Conservation (phyloP, 2,113 vertebrate genomes). For the Shinisaurus crocodilurus region DNA sequence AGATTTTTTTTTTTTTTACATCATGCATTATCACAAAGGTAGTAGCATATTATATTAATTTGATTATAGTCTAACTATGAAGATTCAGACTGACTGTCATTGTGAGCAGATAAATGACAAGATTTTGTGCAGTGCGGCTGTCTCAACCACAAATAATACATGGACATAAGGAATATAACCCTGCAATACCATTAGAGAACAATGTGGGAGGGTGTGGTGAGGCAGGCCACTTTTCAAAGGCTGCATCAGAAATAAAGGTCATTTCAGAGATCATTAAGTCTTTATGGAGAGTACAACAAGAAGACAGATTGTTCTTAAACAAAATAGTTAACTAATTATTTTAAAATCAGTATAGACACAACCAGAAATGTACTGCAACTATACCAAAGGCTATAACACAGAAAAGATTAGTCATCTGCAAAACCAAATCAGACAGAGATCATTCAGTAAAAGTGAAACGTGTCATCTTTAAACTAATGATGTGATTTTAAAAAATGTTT, state of each 20-base stretch:
- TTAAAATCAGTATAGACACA: background rate
- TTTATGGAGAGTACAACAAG: conserved; percentile 3
- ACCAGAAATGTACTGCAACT: background rate
- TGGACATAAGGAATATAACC: background rate
- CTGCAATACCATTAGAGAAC: conserved; percentile 12
- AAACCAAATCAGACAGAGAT: background rate
- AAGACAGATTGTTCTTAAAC: background rate
- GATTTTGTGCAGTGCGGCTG: background rate
- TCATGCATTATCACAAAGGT: conserved; percentile 1
- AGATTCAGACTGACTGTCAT: background rate
- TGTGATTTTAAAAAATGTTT: background rate
- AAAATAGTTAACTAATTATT: background rate
- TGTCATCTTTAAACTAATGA: background rate
- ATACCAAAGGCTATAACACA: background rate
- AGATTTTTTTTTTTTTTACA: background rate
- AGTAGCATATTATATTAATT: conserved; percentile 5
- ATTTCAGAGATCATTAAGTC: conserved; percentile 3
- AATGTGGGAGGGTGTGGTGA: background rate
- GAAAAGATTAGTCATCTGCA: background rate
- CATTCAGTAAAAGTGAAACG: background rate
- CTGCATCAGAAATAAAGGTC: background rate
- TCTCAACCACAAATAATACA: background rate
- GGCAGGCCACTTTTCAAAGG: background rate
- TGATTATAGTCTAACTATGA: background rate
- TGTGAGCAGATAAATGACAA: background rate